Conservation (phyloP, 2,888 invertebrate genomes). For the Amphipyra berbera region DNA sequence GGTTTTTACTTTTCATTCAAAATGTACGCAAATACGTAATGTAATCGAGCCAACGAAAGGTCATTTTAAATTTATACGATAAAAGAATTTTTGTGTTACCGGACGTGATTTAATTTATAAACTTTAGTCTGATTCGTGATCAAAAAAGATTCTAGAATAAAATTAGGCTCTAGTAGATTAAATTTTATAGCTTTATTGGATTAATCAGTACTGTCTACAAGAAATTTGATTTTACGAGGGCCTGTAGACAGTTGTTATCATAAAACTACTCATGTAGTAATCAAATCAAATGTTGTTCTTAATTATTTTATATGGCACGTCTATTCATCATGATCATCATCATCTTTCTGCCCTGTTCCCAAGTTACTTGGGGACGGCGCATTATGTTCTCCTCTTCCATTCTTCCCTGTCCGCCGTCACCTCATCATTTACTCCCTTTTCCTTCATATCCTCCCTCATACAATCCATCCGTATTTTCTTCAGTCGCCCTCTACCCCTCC, state of each 20-base stretch:
- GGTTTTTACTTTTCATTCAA: not conserved
- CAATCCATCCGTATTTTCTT: too few relatives aligned
- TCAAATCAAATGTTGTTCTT: too few relatives aligned
- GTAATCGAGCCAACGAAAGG: not conserved
- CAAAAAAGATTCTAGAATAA: not conserved
- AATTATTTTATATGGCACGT: too few relatives aligned
- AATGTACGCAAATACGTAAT: not conserved
- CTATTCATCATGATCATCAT: too few relatives aligned
- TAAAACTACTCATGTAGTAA: not conserved
- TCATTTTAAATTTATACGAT: not conserved
- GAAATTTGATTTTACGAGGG: not conserved
- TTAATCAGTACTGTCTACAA: not conserved
- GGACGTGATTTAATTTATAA: not conserved
- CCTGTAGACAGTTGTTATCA: not conserved
- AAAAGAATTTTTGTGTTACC: not conserved
- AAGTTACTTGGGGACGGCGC: too few relatives aligned
- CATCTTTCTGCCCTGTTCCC: too few relatives aligned
- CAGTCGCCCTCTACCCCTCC: too few relatives aligned
- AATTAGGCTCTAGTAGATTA: not conserved
- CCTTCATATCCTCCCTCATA: too few relatives aligned
- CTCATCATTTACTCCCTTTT: too few relatives aligned
- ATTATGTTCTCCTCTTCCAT: too few relatives aligned
- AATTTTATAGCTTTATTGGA: not conserved
- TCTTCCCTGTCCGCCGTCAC: too few relatives aligned
- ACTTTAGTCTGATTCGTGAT: not conserved